Evolutionary conservation across 2,888 invertebrate genomes (phyloP), one percentile per base, ranked within the genome.

Genomic region (Stenichneumon culpator): DNA sequence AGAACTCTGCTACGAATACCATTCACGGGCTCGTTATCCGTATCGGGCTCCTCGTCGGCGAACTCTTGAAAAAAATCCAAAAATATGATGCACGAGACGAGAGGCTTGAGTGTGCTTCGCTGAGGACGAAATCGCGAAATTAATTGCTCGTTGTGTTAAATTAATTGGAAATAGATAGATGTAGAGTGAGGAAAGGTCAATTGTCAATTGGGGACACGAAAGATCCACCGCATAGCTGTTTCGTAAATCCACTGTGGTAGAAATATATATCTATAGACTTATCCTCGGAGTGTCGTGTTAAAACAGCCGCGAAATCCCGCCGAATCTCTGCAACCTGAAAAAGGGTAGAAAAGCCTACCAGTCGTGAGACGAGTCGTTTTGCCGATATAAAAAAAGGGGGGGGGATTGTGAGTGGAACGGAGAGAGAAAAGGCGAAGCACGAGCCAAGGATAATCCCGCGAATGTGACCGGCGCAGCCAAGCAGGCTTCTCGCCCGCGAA

Each of bases 401-500:
- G 44, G 60, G 11, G 54, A 44, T 50, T 63, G 28, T 54, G 11
- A 68, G 47, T 28, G 77, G 14, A 36, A 69, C 44, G 44, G 57
- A 68, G 52, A 69, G 44, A 77, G 39, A 73, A 82, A 83, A 82
- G 52, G 47, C 60, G 63, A 65, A 70, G 75, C 69, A 60, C 52
- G 81, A 80, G 86, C 79, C 84, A 78, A 82, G 84, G 86, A 82
- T 86, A 83, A 84, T 87, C 85, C 86, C 47, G 70, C 80, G 75
- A 82, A 84, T 80, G 80, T 86, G 83, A 83, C 65, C 63, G 69
- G 81, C 67, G 81, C 70, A 86, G 84, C 72, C 79, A 69, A 80
- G 82, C 67, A 65, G 84, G 83, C 84, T 86, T 87, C 84, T 84
- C 86, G 82, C 82, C 83, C 83, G 72, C 81, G 85, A 86, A 86